A percentile compares a stretch with the other conserved stretches of the same genome.
Conservation (phyloP, 2,113 vertebrate species). For the Capricornis sumatraensis region DNA sequence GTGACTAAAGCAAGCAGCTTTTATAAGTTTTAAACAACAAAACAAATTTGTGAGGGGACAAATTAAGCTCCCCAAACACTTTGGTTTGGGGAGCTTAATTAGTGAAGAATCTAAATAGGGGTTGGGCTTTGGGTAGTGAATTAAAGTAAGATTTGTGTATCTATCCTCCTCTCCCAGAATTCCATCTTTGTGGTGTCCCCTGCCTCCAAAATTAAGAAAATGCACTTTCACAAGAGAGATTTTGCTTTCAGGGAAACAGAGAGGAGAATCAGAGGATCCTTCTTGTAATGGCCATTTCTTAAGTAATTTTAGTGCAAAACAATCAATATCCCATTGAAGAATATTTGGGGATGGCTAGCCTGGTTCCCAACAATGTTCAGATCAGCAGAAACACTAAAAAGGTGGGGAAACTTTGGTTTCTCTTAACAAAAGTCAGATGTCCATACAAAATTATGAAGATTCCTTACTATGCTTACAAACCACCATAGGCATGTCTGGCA, state of each 20-base stretch:
- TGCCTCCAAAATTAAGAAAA: neutral
- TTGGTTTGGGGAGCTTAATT: neutral
- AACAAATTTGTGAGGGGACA: neutral
- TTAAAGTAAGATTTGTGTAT: neutral
- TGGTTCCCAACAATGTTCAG: neutral
- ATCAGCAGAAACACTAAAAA: neutral
- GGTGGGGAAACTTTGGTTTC: accelerated
- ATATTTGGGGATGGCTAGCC: neutral
- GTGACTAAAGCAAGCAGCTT: neutral
- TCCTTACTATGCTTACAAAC: neutral
- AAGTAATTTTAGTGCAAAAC: neutral
- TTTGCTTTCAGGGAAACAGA: neutral
- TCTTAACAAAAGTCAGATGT: neutral
- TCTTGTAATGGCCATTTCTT: neutral
- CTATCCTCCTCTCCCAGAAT: neutral
- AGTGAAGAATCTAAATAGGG: neutral
- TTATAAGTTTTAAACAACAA: neutral
- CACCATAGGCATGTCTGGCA: neutral
- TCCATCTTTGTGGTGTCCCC: neutral
- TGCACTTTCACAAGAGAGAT: neutral
- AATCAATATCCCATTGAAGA: neutral
- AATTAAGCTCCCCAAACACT: neutral
- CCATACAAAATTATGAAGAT: neutral
- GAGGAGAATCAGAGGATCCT: neutral
- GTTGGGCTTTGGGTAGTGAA: neutral